Evolutionary conservation across 2,113 vertebrate species (phyloP).

Genomic region (Gymnocephalus cernua): DNA sequence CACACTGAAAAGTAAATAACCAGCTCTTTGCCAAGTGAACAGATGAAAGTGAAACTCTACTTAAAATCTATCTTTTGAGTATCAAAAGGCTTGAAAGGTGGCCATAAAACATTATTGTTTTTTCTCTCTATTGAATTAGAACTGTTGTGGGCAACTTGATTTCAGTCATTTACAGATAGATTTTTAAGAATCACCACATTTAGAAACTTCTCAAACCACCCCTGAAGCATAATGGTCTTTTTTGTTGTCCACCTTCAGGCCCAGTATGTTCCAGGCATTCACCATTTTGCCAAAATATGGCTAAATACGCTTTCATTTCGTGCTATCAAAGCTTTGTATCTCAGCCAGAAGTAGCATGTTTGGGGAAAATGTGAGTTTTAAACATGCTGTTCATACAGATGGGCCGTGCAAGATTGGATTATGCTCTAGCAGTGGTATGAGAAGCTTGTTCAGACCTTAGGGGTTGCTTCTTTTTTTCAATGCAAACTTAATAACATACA

Average conservation of each 20-base stretch:
- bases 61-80: neutral
- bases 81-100: constrained; percentile 9
- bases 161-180: neutral
- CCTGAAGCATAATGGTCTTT: neutral
- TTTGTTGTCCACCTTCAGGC: neutral
- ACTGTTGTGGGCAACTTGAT: neutral
- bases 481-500: too few relatives aligned
- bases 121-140: neutral
- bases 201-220: neutral
- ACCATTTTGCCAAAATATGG: neutral
- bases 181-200: constrained; percentile 4
- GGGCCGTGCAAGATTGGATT: too few relatives aligned
- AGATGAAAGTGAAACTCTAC: neutral
- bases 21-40: neutral
- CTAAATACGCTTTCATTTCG: neutral
- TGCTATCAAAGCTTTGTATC: neutral
- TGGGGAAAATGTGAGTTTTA: too few relatives aligned
- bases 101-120: neutral
- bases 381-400: too few relatives aligned
- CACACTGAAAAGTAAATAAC: neutral
- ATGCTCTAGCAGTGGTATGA: too few relatives aligned
- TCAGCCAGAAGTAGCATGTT: neutral
- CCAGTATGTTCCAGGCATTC: neutral
- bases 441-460: too few relatives aligned
- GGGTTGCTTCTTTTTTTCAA: too few relatives aligned